Evolutionary conservation across 2,888 invertebrate genomes (phyloP), one percentile per base, ranked within the genome.

Genomic region (Leptopilina drosophilae): DNA sequence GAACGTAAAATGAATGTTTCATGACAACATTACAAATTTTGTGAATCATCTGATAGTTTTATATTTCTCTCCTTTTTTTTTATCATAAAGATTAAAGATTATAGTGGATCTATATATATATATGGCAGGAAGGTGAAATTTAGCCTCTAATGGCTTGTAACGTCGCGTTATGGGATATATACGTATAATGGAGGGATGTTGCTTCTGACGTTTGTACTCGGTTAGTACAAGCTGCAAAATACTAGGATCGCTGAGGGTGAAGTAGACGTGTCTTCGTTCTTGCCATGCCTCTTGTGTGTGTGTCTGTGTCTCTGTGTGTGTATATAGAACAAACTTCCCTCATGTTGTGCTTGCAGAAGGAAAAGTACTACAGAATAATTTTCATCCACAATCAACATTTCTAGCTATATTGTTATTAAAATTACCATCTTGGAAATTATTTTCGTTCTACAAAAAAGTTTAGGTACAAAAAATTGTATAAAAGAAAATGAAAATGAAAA

Each of bases 111-210:
- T 33, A 33, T 49, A 15, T 69, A 53, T 53, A 53, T 53, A 26
- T n/a, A 14, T 69, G 26, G 26, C n/a, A 53, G 14, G 14, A 69
- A 33, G 69, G 12, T 12, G 14, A 69, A 53, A 53, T 53, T 53
- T 69, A 53, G 69, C 53, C 49, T 69, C 26, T 69, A 69, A 69
- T 69, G 69, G 53, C 53, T 69, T 69, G 69, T 69, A 69, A 67
- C 46, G 49, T 67, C 12, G 49, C 67, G 67, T 67, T 49, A 42
- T 64, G 33, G 12, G 33, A 33, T 64, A 64, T 64, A 64, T 64
- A 64, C 64, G 64, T 64, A 64, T 64, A 64, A 64, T 64, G 64
- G 26, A 40, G 65, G 65, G 33, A 65, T 65, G 33, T 33, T 66
- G 66, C 66, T 46, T 66, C 42, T 66, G 66, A 66, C 66, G 42